Conservation (phyloP, 2,113 vertebrate genomes). For the Callaeas wilsoni region DNA sequence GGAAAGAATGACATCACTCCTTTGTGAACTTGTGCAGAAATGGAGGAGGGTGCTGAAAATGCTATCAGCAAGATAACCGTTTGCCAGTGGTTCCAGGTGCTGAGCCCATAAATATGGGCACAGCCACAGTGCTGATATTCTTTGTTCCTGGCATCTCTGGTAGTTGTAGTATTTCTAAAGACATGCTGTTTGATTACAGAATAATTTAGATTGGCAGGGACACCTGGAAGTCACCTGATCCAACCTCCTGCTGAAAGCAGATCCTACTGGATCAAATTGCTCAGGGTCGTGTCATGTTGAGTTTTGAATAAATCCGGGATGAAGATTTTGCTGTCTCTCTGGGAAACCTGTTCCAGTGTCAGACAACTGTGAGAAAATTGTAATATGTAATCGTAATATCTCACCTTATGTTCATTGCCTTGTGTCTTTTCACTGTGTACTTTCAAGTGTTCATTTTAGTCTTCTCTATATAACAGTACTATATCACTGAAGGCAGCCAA, state of each 20-base stretch:
- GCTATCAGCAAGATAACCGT: not conserved
- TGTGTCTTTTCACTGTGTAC: not conserved
- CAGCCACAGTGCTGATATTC: not conserved
- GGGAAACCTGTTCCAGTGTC: not conserved
- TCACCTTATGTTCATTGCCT: not conserved
- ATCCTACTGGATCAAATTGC: not conserved
- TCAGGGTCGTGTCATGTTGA: not conserved
- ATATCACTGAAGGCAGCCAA: not conserved
- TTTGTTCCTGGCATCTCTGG: not conserved
- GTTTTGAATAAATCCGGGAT: not conserved
- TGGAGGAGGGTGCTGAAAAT: not conserved
- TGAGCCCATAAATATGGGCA: not conserved
- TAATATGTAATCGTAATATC: accelerated
- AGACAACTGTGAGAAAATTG: not conserved
- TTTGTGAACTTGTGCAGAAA: not conserved
- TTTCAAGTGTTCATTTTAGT: not conserved
- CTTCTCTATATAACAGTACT: not conserved
- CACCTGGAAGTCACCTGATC: not conserved
- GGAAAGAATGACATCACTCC: not conserved
- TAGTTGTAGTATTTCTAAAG: not conserved
- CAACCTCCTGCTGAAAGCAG: not conserved
- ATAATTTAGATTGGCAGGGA: not conserved
- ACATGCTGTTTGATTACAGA: not conserved
- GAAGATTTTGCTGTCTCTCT: not conserved
- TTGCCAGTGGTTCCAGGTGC: not conserved